Evolutionary conservation across 2,888 invertebrate genomes (phyloP).

Genomic region (Odontocolon sp.): DNA sequence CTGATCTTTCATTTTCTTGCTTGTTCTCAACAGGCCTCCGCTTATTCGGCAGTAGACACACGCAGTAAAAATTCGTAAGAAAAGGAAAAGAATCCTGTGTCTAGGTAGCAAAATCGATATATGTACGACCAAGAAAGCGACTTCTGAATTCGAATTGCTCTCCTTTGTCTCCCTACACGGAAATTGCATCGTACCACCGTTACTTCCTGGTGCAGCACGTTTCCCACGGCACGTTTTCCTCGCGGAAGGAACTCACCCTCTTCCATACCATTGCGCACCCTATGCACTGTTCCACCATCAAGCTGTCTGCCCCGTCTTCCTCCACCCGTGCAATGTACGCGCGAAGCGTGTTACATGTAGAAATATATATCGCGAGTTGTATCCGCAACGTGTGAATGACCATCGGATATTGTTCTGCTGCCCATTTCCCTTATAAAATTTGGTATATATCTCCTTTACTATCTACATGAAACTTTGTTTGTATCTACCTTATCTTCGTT

Average conservation of each 20-base stretch:
- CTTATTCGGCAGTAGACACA: background rate
- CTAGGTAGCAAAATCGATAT: constrained; percentile 49
- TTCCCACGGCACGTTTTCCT: constrained; percentile 51
- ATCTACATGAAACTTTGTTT: no score
- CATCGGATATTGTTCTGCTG: no score
- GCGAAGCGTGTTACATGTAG: constrained; percentile 43
- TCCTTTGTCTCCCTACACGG: constrained; percentile 44
- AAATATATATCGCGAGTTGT: constrained; percentile 23
- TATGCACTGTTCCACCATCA: constrained; percentile 24
- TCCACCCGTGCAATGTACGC: constrained; percentile 28
- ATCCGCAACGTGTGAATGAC: no score
- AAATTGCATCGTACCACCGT: constrained; percentile 57
- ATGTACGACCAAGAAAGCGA: constrained; percentile 30
- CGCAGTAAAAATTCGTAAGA: background rate
- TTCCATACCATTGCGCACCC: constrained; percentile 4
- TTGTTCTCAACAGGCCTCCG: no score
- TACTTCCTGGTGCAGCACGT: constrained; percentile 51
- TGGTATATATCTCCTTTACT: no score
- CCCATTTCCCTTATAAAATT: no score
- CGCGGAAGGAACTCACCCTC: constrained; percentile 34
- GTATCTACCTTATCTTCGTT: no score
- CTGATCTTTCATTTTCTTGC: no score
- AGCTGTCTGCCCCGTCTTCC: constrained; percentile 13
- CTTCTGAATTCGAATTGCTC: constrained; percentile 46
- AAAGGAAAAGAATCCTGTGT: constrained; percentile 40